A percentile compares a stretch with the other conserved stretches of the same genome.
These are phyloP conservation scores for Meda fulgida DNA, from an alignment of 2,797 vertebrate species.

Conservation along the genomic window DNA sequence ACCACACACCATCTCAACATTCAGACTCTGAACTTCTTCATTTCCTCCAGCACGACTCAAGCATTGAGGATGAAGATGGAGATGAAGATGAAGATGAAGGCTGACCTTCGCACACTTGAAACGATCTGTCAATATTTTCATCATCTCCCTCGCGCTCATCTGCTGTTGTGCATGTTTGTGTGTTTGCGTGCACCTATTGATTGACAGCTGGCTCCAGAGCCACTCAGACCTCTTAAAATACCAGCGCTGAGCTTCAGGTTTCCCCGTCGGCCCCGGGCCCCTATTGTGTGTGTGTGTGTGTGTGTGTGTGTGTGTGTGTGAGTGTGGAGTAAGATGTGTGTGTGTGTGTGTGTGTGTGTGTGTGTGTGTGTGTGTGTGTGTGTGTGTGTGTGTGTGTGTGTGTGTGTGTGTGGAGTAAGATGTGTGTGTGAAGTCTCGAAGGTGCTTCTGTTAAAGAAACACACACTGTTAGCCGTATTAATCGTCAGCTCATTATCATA, in stretches of 20 bases:
- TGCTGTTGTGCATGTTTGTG: slow-evolving; percentile 72
- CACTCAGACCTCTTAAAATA: slow-evolving; percentile 87
- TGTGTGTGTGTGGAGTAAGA: no score
- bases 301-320: no score
- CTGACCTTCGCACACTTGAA: slow-evolving; percentile 57
- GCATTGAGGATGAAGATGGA: no score
- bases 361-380: no score
- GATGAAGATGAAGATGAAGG: slow-evolving; percentile 55
- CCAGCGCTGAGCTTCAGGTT: slow-evolving; percentile 81
- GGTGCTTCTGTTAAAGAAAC: not conserved
- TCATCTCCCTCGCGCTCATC: slow-evolving; percentile 64
- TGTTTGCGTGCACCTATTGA: slow-evolving; percentile 82
- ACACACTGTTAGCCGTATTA: not conserved
- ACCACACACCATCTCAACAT: no score
- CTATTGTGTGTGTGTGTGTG: slow-evolving; percentile 67
- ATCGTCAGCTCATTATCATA: not conserved
- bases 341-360: no score
- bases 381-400: no score
- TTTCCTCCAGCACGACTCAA: no score
- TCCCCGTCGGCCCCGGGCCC: slow-evolving; percentile 81
- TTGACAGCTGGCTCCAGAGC: slow-evolving; percentile 86
- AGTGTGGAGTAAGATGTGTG: no score
- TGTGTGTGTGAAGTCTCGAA: no score
- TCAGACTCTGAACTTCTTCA: no score
- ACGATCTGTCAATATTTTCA: slow-evolving; percentile 75